Conservation (phyloP, 2,113 vertebrate genomes). For the Hymenochirus boettgeri region DNA sequence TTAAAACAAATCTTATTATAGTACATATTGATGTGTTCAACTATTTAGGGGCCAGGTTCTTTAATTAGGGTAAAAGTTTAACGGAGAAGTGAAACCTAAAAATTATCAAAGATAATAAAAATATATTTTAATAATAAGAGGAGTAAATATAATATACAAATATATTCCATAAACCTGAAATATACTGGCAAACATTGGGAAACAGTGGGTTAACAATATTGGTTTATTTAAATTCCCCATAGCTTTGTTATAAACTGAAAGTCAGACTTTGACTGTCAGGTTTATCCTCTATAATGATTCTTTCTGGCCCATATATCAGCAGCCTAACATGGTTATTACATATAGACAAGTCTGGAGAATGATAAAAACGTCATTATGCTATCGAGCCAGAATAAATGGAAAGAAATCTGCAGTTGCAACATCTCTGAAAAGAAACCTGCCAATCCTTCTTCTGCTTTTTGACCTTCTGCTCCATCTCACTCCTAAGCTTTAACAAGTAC, state of each 20-base stretch:
- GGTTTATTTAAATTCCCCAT: not conserved
- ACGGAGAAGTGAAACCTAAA: too few species aligned
- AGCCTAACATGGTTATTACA: not conserved
- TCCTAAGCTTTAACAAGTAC: not conserved
- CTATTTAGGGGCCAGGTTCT: too few species aligned
- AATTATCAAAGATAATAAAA: too few species aligned
- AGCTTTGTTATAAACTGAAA: not conserved
- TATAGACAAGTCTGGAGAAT: not conserved
- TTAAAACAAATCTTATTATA: too few species aligned
- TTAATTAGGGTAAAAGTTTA: too few species aligned
- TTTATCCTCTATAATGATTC: too few species aligned
- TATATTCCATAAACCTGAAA: too few species aligned
- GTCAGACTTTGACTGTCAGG: not conserved
- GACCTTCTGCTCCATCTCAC: not conserved
- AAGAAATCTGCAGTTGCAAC: not conserved
- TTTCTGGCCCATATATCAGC: not conserved
- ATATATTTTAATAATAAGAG: too few species aligned
- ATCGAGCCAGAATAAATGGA: not conserved
- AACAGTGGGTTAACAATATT: not conserved
- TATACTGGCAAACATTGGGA: not conserved
- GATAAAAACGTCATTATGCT: not conserved
- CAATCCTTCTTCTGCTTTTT: not conserved
- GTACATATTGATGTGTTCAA: too few species aligned
- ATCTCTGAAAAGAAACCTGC: fast-evolving
- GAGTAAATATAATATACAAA: too few species aligned